phyloP scores from a whole-genome alignment of 2,797 vertebrate genomes.

The Philypnodon macrostomus region DNA sequence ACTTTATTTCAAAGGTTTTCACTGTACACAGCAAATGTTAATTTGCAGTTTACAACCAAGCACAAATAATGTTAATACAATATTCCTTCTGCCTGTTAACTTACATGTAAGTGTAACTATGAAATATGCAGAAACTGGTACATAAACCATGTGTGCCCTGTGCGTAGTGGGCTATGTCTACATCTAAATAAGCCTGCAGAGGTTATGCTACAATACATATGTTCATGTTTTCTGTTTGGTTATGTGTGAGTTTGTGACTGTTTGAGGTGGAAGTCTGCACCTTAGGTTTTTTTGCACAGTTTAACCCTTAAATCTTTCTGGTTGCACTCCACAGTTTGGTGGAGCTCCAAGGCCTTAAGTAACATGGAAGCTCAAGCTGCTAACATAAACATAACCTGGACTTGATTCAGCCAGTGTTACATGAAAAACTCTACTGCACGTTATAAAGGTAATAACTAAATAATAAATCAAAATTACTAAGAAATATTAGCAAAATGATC shows the following conservation, averaged over 20 bases:
- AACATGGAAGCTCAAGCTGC: conserved; percentile 32
- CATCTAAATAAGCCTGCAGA: conserved; percentile 45
- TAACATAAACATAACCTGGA: conserved; percentile 36
- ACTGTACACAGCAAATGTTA: background rate
- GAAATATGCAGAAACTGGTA: conserved; percentile 30
- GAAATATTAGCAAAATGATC: too few species aligned
- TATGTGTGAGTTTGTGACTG: conserved; percentile 19
- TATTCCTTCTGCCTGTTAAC: conserved; percentile 17
- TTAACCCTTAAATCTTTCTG: conserved; percentile 36
- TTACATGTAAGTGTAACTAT: conserved; percentile 1
- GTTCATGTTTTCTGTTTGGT: conserved; percentile 16
- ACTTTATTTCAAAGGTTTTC: background rate
- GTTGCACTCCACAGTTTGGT: conserved; percentile 39
- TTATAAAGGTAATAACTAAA: too few species aligned
- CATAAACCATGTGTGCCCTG: background rate
- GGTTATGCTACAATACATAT: conserved; percentile 21
- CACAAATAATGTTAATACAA: conserved; percentile 39
- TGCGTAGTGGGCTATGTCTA: conserved; percentile 12
- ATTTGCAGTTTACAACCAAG: conserved; percentile 40
- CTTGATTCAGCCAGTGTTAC: background rate
- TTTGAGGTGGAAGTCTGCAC: conserved; percentile 21
- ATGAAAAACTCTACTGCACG: too few species aligned
- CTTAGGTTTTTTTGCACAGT: conserved; percentile 60
- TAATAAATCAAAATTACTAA: too few species aligned
- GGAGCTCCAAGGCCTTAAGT: conserved; percentile 61